Percentiles rank a stretch among this genome's conserved stretches.
Evolutionary conservation across 2,797 vertebrate genomes (phyloP).

Genomic region (Pangasius sanitwongsei): DNA sequence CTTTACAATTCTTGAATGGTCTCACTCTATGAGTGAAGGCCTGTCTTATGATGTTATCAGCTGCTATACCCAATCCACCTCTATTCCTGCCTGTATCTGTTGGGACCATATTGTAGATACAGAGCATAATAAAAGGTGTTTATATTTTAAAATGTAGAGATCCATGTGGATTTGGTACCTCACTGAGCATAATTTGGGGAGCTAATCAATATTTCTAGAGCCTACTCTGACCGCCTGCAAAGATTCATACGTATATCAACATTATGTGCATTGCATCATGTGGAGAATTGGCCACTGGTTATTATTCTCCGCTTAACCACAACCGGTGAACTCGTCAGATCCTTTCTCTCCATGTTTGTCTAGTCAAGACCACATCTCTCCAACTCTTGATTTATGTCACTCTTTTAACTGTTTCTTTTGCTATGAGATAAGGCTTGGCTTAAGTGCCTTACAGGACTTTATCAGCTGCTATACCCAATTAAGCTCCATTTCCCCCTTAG

Average conservation of each 20-base stretch:
- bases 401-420: neutral
- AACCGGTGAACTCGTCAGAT: neutral
- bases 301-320: neutral
- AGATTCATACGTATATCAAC: neutral
- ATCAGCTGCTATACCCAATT: neutral
- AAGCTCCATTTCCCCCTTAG: neutral
- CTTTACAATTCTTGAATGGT: neutral
- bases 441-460: neutral
- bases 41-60: neutral
- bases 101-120: neutral
- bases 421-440: neutral
- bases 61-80: neutral
- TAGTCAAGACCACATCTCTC: neutral
- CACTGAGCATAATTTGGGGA: neutral
- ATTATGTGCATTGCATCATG: neutral
- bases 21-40: neutral
- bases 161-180: neutral
- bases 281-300: neutral
- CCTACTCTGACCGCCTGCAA: neutral
- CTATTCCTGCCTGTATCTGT: neutral
- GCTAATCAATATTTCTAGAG: neutral
- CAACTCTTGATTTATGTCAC: neutral
- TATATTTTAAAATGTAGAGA: neutral
- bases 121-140: neutral
- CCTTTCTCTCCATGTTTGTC: neutral